Evolutionary conservation across 2,888 invertebrate genomes (phyloP), one percentile per base, ranked within the genome.

Genomic region (Folsomia candida): DNA sequence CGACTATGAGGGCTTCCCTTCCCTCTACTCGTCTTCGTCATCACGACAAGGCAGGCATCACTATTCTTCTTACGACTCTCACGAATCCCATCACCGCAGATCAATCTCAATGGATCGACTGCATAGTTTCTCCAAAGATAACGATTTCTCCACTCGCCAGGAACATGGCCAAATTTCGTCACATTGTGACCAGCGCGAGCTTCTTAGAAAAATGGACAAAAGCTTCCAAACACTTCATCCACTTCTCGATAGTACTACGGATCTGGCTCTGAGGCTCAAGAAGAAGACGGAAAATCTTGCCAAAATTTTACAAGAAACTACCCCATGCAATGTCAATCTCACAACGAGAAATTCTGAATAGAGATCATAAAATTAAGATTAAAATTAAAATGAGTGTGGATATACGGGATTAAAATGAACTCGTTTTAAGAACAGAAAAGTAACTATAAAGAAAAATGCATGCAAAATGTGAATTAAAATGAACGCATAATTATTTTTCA

Each of bases 231-330:
- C 63, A 22, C 18, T 78, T 29, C 71, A 76, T 18, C 73, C 76
- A 1, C 67, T 78, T 6, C 64, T 78, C 51, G 73, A 78, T 58
- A 74, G 74, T 14, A 71, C 77, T 4, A 78, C 77, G 14, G 57
- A 58, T 28, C 66, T 76, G 26, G 77, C 78, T 25, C 72, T 74
- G 29, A 57, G 77, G 63, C 72, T 78, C 24, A 74, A 76, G 65
- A 68, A 67, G 51, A 78, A 78, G 69, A 76, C 78, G 1, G 64
- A 72, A 25, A 73, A 69, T 62, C 77, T 78, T 51, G 71, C 74
- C 37, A 60, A 74, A 72, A 73, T 78, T 70, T 62, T 77, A 25
- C 67, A 74, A 51, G 77, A 75, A 47, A 67, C 69, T 1, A 63
- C 67, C 27, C 24, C 67, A n/a, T n/a, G n/a, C n/a, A n/a, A n/a